Evolutionary conservation across 2,888 invertebrate genomes (phyloP), one percentile per base, ranked within the genome.

Genomic region (Ichneumoninae sp.): DNA sequence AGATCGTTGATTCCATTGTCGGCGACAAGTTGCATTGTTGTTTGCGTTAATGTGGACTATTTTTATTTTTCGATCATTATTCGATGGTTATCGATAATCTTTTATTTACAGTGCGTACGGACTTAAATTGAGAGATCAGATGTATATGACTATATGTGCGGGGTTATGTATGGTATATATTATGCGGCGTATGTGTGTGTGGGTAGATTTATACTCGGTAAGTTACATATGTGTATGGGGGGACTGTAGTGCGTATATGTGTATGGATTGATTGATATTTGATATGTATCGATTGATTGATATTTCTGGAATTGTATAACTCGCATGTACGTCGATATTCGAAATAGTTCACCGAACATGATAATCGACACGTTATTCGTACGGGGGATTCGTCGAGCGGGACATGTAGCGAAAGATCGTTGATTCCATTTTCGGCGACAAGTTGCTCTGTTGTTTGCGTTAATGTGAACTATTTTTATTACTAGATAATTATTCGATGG

Each of bases 51-150:
- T 3, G 3, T 16, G 16, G 16, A 16, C 16, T 4, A 0, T 44
- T 16, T 44, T 44, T 44, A 10, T 44, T 44, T 16, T 0, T 3
- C 16, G 10, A 10, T 40, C 3, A 4, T 44, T 44, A 16, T 16
- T 44, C 13, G 4, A 44, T 16, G 13, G 16, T 3, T 44, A 44
- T 13, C 1, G 10, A 16, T 44, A 16, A 44, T 13, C 10, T 16
- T 44, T 3, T 13, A 44, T 44, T 44, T 40, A 40, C 5, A 40
- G 40, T 40, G 10, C 40, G 40, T 8, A 8, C 36, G 7, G 40
- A 10, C 8, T 10, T 1, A 10, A 40, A 40, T 0, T 1, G 77
- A 86, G 75, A 86, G 71, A 83, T 85, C 85, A 60, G n/a, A 70
- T 76, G 50, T 82, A 80, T 57, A 30, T 68, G 44, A 47, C 44